A percentile compares a stretch with the other conserved stretches of the same genome.
phyloP scores from a whole-genome alignment of 2,888 invertebrate genomes.

The Erynnis tages region DNA sequence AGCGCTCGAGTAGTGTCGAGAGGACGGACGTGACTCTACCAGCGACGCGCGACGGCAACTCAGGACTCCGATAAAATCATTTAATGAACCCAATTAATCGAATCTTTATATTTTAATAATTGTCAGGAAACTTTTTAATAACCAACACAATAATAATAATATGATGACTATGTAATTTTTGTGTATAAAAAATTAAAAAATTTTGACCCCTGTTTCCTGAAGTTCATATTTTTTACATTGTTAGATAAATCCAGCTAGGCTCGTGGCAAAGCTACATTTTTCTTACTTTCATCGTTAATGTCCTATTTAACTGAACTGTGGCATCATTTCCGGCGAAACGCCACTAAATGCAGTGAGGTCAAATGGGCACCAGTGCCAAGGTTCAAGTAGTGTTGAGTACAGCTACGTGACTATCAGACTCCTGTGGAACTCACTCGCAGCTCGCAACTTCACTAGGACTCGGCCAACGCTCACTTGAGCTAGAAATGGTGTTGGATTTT shows the following conservation, averaged over 20 bases:
- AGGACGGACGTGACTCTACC: conserved; percentile 67
- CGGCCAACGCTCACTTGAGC: background rate
- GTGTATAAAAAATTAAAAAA: too few relatives aligned
- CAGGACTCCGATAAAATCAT: conserved; percentile 23
- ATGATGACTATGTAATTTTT: too few relatives aligned
- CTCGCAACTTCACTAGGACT: background rate
- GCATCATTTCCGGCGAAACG: too few relatives aligned
- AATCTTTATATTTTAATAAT: background rate
- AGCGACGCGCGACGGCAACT: conserved; percentile 32
- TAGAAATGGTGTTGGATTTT: background rate
- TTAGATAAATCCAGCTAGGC: too few relatives aligned
- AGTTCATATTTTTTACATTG: too few relatives aligned
- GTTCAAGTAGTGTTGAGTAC: conserved; percentile 1
- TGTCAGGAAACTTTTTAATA: too few relatives aligned
- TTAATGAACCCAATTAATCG: conserved; percentile 15
- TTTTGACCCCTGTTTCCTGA: too few relatives aligned
- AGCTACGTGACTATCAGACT: conserved; percentile 3
- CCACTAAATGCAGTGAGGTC: background rate
- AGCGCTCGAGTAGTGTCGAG: conserved; percentile 57
- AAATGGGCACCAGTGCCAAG: conserved; percentile 13
- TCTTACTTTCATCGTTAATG: too few relatives aligned
- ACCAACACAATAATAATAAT: too few relatives aligned
- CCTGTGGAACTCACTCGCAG: background rate
- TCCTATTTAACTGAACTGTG: too few relatives aligned
- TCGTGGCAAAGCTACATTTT: too few relatives aligned